Evolutionary conservation across 2,888 invertebrate genomes (phyloP), one percentile per base, ranked within the genome.

Genomic region (Eudasyphora cyanicolor): DNA sequence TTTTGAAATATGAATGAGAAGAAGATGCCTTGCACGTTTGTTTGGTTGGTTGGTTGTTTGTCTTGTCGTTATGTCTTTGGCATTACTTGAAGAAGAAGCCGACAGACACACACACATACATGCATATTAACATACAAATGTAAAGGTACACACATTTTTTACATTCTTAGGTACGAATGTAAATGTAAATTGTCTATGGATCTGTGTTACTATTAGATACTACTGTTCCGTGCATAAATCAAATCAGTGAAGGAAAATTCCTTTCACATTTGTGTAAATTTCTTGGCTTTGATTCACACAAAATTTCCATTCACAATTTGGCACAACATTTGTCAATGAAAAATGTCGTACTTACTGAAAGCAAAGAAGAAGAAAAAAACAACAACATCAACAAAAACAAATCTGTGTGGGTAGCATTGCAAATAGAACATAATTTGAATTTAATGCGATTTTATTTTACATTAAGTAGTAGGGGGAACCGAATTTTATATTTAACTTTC

Each of bases 261-360:
- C 32, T 38, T 38, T 64, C 38, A 35, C 64, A 64, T 64, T 64
- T 38, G 19, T 51, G 21, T 51, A 51, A 51, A 51, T 51, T 19
- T 51, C 2, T n/a, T 35, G 8, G 51, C 51, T 51, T 45, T 45
- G 45, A 6, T 45, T 45, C 45, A 45, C 45, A 45, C 49, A 49
- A 5, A 17, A 29, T 57, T 24, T n/a, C 29, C 60, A 60, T 27
- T 60, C 29, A 29, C n/a, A 29, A 60, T 60, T 60, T 27, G 54
- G 12, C 21, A n/a, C n/a, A n/a, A n/a, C 45, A 29, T 60, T 60
- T 60, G 29, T 60, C 60, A 60, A 60, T 60, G 60, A 60, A 32
- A 60, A 29, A 7, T 29, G 14, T 24, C n/a, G n/a, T n/a, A n/a
- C n/a, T n/a, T n/a, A n/a, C n/a, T n/a, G n/a, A n/a, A n/a, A 4